A percentile compares a stretch with the other conserved stretches of the same genome.
Evolutionary conservation across 1,140 invertebrate genomes (phyloP).

Genomic region (Druon quercuslanigerum): DNA sequence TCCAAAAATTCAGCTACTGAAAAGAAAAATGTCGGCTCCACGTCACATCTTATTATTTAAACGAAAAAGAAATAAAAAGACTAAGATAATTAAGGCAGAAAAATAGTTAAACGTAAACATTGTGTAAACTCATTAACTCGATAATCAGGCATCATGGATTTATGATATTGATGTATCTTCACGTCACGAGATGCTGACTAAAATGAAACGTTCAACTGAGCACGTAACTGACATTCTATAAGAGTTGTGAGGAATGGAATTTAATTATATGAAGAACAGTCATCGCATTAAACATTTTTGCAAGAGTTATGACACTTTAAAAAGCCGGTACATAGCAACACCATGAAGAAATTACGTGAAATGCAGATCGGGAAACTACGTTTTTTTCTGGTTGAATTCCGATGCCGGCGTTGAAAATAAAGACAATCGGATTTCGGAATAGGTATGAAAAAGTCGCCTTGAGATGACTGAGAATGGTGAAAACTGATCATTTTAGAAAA

Average conservation of each 20-base stretch:
- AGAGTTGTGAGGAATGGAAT: background rate
- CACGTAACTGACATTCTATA: background rate
- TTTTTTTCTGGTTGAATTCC: background rate
- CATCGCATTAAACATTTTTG: background rate
- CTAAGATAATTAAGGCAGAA: too few relatives aligned
- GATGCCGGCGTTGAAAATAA: background rate
- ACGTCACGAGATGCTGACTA: too few relatives aligned
- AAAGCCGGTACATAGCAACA: background rate
- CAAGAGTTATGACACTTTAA: background rate
- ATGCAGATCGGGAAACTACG: background rate
- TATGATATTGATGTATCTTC: too few relatives aligned
- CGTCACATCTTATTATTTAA: too few relatives aligned
- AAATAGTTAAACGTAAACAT: too few relatives aligned
- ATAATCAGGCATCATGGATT: too few relatives aligned
- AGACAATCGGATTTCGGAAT: background rate
- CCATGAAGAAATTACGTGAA: conserved; percentile 1
- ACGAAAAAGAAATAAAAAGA: too few relatives aligned
- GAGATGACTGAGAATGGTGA: background rate
- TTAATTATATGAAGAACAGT: background rate
- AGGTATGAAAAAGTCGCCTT: conserved; percentile 23
- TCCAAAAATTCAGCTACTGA: too few relatives aligned
- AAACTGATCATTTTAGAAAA: background rate
- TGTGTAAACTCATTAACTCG: too few relatives aligned
- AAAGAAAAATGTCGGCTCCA: too few relatives aligned
- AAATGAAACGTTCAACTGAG: background rate